Conservation (phyloP, 2,797 vertebrate species). For the Ceryle rudis region DNA sequence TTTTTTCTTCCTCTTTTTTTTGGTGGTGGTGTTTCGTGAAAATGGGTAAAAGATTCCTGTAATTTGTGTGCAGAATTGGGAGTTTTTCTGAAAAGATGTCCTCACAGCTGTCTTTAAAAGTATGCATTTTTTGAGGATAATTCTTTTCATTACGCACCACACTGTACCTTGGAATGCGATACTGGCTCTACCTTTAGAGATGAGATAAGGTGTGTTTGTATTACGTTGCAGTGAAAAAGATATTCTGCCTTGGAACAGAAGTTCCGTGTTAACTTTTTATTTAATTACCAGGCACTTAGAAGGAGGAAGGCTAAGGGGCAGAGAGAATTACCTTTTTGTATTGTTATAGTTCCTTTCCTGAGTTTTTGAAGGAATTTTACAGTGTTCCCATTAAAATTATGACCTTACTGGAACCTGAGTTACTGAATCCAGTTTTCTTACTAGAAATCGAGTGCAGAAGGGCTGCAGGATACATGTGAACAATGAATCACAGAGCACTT, state of each 20-base stretch:
- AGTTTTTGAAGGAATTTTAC: not conserved
- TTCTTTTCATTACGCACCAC: not conserved
- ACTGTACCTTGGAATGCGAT: not conserved
- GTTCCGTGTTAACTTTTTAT: not conserved
- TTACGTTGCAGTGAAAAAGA: not conserved
- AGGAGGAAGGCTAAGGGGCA: not conserved
- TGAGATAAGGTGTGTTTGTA: not conserved
- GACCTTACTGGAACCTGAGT: not conserved
- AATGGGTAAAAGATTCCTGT: not conserved
- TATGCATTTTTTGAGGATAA: not conserved
- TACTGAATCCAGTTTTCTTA: not conserved
- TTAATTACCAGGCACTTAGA: not conserved
- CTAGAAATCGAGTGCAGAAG: not conserved
- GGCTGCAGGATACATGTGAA: not conserved
- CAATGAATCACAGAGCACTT: accelerated
- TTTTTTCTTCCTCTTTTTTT: too few species aligned
- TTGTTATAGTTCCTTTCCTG: not conserved
- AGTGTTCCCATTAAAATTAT: not conserved
- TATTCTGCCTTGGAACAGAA: not conserved
- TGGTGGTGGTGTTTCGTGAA: not conserved
- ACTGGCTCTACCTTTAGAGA: not conserved
- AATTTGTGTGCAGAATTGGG: not conserved
- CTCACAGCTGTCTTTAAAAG: not conserved
- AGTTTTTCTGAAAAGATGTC: not conserved
- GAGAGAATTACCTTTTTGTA: not conserved